Conservation (phyloP, 2,113 vertebrate genomes). For the Peromyscus leucopus region DNA sequence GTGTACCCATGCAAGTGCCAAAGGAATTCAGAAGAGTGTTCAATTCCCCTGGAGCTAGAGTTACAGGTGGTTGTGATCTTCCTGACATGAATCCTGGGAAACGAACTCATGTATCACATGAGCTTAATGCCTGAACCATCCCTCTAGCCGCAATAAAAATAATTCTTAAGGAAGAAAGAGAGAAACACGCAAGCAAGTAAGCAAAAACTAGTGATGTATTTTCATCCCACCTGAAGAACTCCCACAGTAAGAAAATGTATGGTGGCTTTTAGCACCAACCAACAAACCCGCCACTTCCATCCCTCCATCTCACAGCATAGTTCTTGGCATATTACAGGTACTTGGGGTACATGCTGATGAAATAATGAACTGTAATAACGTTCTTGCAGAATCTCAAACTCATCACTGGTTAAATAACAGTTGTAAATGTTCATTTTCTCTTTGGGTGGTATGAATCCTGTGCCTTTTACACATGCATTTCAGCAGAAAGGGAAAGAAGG, state of each 20-base stretch:
- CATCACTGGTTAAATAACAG: neutral
- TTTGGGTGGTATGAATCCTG: neutral
- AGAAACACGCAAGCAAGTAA: neutral
- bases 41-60: neutral
- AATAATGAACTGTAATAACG: neutral
- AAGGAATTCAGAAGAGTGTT: neutral
- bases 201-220: neutral
- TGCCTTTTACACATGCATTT: neutral
- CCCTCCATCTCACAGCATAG: neutral
- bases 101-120: neutral
- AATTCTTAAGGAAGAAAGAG: neutral
- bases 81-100: neutral
- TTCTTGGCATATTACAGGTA: neutral
- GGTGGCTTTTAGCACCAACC: neutral
- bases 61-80: neutral
- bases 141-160: neutral
- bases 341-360: neutral
- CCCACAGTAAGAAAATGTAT: neutral
- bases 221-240: neutral
- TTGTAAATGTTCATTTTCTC: neutral
- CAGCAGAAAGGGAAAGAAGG: neutral
- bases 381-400: neutral
- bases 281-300: neutral
- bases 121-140: neutral
- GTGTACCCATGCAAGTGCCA: neutral